Evolutionary conservation across 2,888 invertebrate genomes (phyloP), one percentile per base, ranked within the genome.

Genomic region (Dicyrtoma fusca): DNA sequence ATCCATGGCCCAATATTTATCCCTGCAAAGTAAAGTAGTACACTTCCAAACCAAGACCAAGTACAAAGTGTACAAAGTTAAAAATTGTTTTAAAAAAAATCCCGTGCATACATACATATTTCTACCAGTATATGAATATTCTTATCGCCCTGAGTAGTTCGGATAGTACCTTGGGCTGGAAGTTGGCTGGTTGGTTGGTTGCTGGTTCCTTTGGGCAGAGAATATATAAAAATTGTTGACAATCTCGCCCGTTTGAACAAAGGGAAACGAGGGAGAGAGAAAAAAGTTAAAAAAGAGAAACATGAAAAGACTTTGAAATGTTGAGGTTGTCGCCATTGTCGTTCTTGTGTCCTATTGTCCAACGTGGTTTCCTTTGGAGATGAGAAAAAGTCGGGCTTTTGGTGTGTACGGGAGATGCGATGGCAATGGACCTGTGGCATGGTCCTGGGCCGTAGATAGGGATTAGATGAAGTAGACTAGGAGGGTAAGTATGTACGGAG

Each of bases 241-340:
- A 44, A 61, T 57, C 57, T 57, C 19, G 23, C 53, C 49, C 42
- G 42, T 17, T 61, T 17, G 44, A 44, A 42, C 19, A 44, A 61
- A 61, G 61, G 61, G 34, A 34, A 34, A 5, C 34, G 34, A 61
- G n/a, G 61, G 19, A 55, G 19, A 21, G n/a, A 55, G 42, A 65
- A 34, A 34, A 34, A 34, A 34, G 34, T 34, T 34, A 34, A 34
- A 34, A 53, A 53, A 65, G 23, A 53, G 19, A 65, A 53, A 65
- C 66, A 68, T 55, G 66, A 55, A 68, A 66, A 55, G 42, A 25
- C n/a, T 21, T 21, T 68, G 42, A 42, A 53, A 55, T 68, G 66
- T 55, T 53, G 53, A 66, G 65, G 65, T 66, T 69, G 61, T 61
- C 51, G 51, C 21, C 62, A 61, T 69, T 62, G 61, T 62, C 51